These are phyloP conservation scores for Lepeophtheirus salmonis DNA, from an alignment of 1,140 invertebrate genomes.

Conservation along the genomic window DNA sequence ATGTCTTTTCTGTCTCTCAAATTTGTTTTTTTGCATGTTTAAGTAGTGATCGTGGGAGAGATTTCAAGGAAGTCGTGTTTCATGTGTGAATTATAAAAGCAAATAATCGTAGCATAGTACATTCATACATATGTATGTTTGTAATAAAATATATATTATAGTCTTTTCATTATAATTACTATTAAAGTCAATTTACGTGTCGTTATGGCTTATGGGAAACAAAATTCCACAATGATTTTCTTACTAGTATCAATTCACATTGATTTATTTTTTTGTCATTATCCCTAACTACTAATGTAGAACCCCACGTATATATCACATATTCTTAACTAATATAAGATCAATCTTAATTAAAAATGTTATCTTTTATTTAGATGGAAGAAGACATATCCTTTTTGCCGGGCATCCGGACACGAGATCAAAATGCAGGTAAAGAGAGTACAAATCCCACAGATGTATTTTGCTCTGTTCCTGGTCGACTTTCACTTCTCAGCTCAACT, in stretches of 20 bases:
- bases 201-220: too few relatives aligned
- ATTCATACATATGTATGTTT: too few relatives aligned
- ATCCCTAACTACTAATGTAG: background rate
- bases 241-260: too few relatives aligned
- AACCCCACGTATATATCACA: background rate
- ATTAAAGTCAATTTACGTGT: too few relatives aligned
- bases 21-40: background rate
- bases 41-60: background rate
- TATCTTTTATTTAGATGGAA: background rate
- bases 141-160: too few relatives aligned
- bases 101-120: too few relatives aligned
- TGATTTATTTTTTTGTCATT: too few relatives aligned
- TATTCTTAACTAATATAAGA: background rate
- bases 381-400: background rate
- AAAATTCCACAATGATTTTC: too few relatives aligned
- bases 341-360: background rate
- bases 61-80: background rate
- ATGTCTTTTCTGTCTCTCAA: background rate
- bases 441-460: slow-evolving; percentile 32
- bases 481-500: slow-evolving; percentile 89
- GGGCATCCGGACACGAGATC: background rate
- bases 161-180: too few relatives aligned
- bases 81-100: too few relatives aligned
- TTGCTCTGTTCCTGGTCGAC: slow-evolving; percentile 87
- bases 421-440: background rate